phyloP scores from a whole-genome alignment of 2,113 vertebrate genomes.

The Crotalus tigris region DNA sequence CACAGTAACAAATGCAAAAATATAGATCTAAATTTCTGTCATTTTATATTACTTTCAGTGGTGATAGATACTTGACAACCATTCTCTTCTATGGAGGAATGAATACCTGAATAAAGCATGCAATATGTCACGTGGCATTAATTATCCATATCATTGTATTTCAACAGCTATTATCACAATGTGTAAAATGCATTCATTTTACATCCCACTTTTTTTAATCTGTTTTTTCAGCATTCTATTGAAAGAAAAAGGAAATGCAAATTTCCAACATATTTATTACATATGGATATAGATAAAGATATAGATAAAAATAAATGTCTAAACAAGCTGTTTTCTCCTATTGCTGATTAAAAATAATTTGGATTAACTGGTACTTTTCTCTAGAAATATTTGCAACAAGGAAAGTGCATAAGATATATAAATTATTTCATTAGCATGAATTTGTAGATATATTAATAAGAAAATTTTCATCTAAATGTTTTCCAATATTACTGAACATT shows the following conservation, averaged over 20 bases:
- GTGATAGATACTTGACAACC: conserved; percentile 54
- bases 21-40: conserved; percentile 53
- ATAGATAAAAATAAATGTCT: background rate
- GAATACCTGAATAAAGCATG: conserved; percentile 50
- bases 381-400: conserved; percentile 19
- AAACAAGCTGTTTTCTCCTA: conserved; percentile 10
- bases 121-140: conserved; percentile 56
- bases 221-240: background rate
- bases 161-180: conserved; percentile 37
- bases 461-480: background rate
- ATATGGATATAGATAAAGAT: background rate
- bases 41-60: conserved; percentile 50
- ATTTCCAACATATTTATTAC: conserved; percentile 8
- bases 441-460: background rate
- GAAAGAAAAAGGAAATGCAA: conserved; percentile 28
- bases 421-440: background rate
- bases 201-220: conserved; percentile 31
- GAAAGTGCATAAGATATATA: background rate
- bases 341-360: background rate
- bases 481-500: background rate
- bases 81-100: conserved; percentile 54
- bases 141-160: conserved; percentile 57
- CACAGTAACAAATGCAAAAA: conserved; percentile 54
- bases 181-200: conserved; percentile 21
- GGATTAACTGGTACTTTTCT: background rate